These are phyloP conservation scores for Leucophenga varia DNA, from an alignment of 1,140 invertebrate genomes.

Conservation along the genomic window DNA sequence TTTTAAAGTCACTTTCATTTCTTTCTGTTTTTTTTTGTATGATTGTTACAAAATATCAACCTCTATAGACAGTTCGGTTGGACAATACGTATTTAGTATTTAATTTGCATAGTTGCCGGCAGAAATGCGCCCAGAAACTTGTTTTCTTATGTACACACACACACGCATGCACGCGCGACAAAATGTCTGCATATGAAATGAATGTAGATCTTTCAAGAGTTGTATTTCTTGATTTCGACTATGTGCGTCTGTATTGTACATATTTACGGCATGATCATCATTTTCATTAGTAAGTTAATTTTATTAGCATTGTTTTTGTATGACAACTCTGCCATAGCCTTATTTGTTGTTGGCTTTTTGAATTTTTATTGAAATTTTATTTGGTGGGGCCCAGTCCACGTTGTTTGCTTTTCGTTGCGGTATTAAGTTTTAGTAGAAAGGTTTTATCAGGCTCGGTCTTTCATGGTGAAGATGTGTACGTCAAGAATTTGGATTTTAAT, in stretches of 20 bases:
- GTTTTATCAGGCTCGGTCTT: conserved; percentile 13
- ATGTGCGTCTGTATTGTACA: conserved; percentile 5
- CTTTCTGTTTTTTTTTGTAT: no score
- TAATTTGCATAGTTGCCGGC: conserved; percentile 43
- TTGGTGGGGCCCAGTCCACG: conserved; percentile 16
- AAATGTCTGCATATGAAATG: conserved; percentile 40
- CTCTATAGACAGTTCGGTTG: conserved; percentile 13
- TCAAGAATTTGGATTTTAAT: conserved; percentile 36
- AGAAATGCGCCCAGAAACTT: conserved; percentile 33
- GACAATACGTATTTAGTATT: conserved; percentile 29
- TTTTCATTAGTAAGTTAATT: conserved; percentile 50
- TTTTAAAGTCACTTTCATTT: conserved; percentile 42
- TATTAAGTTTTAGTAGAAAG: conserved; percentile 31
- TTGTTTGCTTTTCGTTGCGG: conserved; percentile 17
- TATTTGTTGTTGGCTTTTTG: conserved; percentile 18
- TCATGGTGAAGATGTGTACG: conserved; percentile 21
- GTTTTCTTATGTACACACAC: conserved; percentile 30
- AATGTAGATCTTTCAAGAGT: conserved; percentile 34
- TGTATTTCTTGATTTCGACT: conserved; percentile 41
- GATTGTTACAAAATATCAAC: conserved; percentile 44
- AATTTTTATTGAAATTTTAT: conserved; percentile 23
- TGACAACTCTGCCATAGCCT: conserved; percentile 14
- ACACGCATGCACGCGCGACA: conserved; percentile 43
- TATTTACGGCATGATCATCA: conserved; percentile 29
- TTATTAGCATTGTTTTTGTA: conserved; percentile 39